Conservation (phyloP, 2,797 vertebrate species). For the Hoplostethus atlanticus region DNA sequence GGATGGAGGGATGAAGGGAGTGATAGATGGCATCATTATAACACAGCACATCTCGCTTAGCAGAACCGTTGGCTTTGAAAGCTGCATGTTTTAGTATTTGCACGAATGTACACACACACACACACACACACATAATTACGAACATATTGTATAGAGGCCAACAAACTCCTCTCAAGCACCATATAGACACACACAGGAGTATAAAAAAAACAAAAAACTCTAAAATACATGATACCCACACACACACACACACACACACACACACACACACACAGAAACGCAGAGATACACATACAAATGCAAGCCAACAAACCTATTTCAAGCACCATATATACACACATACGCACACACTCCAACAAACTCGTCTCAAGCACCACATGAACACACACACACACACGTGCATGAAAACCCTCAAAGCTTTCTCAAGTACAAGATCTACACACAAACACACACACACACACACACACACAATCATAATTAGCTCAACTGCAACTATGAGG, state of each 20-base stretch:
- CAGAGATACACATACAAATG: conserved; percentile 2
- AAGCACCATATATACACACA: not conserved
- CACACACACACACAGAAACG: conserved; percentile 2
- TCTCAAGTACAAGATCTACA: not conserved
- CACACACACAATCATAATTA: conserved; percentile 76
- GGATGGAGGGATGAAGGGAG: conserved; percentile 76
- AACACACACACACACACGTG: not conserved
- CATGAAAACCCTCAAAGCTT: not conserved
- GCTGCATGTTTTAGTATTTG: conserved; percentile 59
- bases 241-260: not conserved
- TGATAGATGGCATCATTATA: conserved; percentile 86
- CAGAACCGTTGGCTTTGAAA: conserved; percentile 82
- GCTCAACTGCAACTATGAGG: conserved; percentile 77
- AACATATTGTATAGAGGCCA: conserved; percentile 35
- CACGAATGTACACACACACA: conserved; percentile 47
- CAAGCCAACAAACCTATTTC: conserved; percentile 1
- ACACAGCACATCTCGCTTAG: conserved; percentile 78
- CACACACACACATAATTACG: not conserved
- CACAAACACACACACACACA: conserved; percentile 38
- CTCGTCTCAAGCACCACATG: conserved; percentile 24
- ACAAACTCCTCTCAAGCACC: conserved; percentile 49
- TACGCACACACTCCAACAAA: not conserved
- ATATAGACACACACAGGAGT: conserved; percentile 6
- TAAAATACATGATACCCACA: conserved; percentile 15
- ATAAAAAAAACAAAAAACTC: conserved; percentile 3